Evolutionary conservation across 2,113 vertebrate species (phyloP).

Genomic region (Cyphomyrus plagiostoma): DNA sequence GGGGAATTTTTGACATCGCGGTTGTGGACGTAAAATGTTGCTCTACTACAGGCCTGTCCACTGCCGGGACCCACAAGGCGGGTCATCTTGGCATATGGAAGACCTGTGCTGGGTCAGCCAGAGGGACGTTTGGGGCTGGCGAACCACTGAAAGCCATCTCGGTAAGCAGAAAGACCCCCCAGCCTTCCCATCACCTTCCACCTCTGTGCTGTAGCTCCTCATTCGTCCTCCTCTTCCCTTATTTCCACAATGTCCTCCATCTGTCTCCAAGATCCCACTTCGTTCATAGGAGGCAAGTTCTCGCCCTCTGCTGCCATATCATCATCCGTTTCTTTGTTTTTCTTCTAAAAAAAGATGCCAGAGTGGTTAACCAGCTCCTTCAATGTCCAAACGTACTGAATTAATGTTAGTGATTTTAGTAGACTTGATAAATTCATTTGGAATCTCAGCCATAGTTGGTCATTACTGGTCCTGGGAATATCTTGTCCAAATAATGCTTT

Average conservation of each 20-base stretch:
- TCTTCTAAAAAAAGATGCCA: conserved; percentile 43
- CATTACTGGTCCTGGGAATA: background rate
- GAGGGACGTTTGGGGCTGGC: background rate
- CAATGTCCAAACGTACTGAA: background rate
- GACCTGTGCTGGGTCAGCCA: background rate
- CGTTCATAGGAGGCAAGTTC: conserved; percentile 79
- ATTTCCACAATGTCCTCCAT: conserved; percentile 70
- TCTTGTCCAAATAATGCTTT: background rate
- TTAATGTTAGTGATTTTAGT: background rate
- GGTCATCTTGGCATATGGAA: background rate
- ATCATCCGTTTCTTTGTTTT: conserved; percentile 69
- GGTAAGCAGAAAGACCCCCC: background rate
- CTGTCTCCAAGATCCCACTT: conserved; percentile 59
- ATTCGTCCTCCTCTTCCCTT: conserved; percentile 46
- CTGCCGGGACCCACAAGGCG: background rate
- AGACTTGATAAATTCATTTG: background rate
- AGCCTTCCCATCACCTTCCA: conserved; percentile 9
- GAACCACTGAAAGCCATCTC: background rate
- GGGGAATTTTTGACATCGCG: background rate
- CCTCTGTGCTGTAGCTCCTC: conserved; percentile 18
- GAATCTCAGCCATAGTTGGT: background rate
- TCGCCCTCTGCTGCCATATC: conserved; percentile 66
- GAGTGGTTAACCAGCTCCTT: background rate
- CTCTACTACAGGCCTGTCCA: background rate
- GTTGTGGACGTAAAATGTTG: background rate